Conservation (phyloP, 2,113 vertebrate species). For the Siniperca knerii region DNA sequence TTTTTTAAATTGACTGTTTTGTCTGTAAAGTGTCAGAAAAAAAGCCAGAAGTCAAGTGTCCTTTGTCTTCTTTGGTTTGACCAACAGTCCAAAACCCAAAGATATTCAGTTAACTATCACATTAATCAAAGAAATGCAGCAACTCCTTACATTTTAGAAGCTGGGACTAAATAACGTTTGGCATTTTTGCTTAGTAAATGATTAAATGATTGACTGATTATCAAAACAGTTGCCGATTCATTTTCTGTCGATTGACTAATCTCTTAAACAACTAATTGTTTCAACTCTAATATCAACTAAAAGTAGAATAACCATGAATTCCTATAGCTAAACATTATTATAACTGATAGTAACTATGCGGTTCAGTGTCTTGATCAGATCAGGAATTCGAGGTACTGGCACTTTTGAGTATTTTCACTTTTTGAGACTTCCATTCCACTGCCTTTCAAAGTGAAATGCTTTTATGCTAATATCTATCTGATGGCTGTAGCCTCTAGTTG, state of each 20-base stretch:
- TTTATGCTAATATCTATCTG: background rate
- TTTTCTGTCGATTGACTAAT: background rate
- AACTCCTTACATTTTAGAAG: background rate
- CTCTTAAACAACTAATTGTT: too few relatives aligned
- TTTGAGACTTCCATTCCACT: background rate
- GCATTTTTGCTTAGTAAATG: background rate
- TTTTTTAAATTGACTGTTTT: background rate
- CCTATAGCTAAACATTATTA: background rate
- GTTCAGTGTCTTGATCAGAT: too few relatives aligned
- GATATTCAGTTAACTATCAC: too few relatives aligned
- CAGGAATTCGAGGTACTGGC: background rate
- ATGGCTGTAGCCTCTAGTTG: background rate
- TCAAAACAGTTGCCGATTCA: background rate
- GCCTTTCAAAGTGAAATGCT: background rate
- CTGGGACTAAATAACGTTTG: background rate
- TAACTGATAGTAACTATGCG: too few relatives aligned
- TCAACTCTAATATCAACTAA: background rate
- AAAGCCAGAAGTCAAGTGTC: background rate
- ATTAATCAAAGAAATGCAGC: background rate
- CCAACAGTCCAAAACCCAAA: background rate
- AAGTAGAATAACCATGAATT: background rate
- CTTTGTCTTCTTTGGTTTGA: background rate
- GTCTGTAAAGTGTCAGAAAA: background rate
- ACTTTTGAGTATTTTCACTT: too few relatives aligned
- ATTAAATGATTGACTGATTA: background rate